Evolutionary conservation across 2,888 invertebrate genomes (phyloP), one percentile per base, ranked within the genome.

Genomic region (Atherix ibis): DNA sequence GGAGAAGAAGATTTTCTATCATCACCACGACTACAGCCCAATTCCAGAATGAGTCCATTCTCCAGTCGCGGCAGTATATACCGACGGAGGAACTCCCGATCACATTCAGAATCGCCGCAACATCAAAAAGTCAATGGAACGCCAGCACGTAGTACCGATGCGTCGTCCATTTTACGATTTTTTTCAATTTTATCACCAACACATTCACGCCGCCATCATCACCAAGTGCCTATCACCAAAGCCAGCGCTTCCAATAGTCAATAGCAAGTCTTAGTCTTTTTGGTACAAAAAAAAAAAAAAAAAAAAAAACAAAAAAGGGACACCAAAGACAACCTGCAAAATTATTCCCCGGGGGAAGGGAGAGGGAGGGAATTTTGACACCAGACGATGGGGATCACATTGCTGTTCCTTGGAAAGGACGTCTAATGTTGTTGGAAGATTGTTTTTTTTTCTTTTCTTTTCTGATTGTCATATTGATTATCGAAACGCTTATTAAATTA

Each of bases 101-200:
- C 36, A 8, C 31, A 36, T 22, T 18, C 36, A 3, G 36, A 36
- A 4, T 10, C 18, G n/a, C 13, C 19, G 13, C 33, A 26, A 3
- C 10, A 27, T 12, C 6, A 17, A 4, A 49, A 48, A 36, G 49
- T 50, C 32, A 58, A 58, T 6, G 57, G 57, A 24, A 57, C 59
- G 2, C 54, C 58, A 4, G 53, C 50, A 37, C 45, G 56, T n/a
- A 47, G 58, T 18, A 58, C 58, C 39, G 56, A 53, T 36, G 58
- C 59, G 46, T 58, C 58, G 2, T 54, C 61, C 1, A 48, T 62
- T 19, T 34, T 60, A 9, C 53, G 52, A 17, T 62, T 61, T 41
- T 61, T 62, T 27, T 54, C 56, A 39, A 48, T 55, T 13, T 54
- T 55, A 34, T 22, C 22, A 22, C 22, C 22, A 22, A 8, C 22